Conservation (phyloP, 1,140 invertebrate species). For the Pogonomyrmex californicus region DNA sequence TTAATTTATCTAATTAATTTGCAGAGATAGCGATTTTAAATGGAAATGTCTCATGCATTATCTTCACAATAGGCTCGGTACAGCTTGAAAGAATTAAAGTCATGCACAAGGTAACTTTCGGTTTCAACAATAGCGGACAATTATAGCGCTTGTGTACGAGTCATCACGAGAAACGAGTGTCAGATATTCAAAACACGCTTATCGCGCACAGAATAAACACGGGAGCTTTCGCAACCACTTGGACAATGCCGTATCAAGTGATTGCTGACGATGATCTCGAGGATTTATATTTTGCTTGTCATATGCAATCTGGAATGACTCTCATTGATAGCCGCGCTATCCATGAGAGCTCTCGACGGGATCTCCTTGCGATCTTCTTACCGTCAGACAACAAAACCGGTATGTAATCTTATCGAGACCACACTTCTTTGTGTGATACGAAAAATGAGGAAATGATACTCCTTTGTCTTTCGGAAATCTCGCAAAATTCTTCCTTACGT, state of each 20-base stretch:
- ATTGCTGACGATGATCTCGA: neutral
- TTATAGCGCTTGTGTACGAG: neutral
- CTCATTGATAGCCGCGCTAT: neutral
- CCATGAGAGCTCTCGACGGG: neutral
- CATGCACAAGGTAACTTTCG: slow-evolving; percentile 22
- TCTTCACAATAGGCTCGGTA: neutral
- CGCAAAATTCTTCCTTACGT: too few relatives aligned
- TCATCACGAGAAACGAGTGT: slow-evolving; percentile 20
- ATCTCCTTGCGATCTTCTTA: neutral
- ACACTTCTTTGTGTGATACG: too few relatives aligned
- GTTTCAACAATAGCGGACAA: slow-evolving; percentile 13
- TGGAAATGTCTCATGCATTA: neutral
- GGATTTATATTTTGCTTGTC: neutral
- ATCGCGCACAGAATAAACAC: slow-evolving; percentile 25
- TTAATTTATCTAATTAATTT: neutral
- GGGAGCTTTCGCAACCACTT: neutral
- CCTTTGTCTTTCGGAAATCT: too few relatives aligned
- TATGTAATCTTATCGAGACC: neutral
- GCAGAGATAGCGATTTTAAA: neutral
- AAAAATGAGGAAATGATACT: too few relatives aligned
- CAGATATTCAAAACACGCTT: slow-evolving; percentile 33
- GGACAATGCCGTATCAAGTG: neutral
- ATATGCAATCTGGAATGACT: neutral
- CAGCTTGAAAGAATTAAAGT: neutral
- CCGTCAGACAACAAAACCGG: neutral